Evolutionary conservation across 2,888 invertebrate species (phyloP).

Genomic region (Drosophila neotestacea): DNA sequence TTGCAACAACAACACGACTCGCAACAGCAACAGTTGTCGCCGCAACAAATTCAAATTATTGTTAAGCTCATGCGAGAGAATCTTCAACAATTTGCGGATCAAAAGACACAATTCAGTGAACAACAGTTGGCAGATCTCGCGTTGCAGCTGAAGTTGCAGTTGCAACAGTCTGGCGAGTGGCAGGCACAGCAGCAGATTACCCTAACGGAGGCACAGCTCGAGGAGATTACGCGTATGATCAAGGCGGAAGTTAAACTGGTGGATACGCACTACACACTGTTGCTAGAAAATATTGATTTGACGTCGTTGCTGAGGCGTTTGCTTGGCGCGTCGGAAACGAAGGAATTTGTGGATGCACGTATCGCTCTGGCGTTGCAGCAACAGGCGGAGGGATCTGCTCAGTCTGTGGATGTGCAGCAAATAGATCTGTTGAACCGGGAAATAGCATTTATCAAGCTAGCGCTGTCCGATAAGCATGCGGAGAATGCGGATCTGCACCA

Average conservation of each 20-base stretch:
- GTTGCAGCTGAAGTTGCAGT: conserved; percentile 68
- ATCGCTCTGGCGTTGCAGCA: conserved; percentile 46
- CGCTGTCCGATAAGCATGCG: conserved; percentile 86
- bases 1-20: conserved; percentile 65
- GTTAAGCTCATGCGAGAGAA: conserved; percentile 80
- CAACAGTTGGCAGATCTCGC: conserved; percentile 79
- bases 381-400: conserved; percentile 46
- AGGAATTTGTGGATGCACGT: conserved; percentile 74
- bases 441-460: conserved; percentile 87
- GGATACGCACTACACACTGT: conserved; percentile 65
- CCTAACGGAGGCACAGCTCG: conserved; percentile 83
- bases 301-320: conserved; percentile 83
- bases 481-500: conserved; percentile 81
- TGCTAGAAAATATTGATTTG: conserved; percentile 81
- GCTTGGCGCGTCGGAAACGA: conserved; percentile 78
- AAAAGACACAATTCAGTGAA: conserved; percentile 61
- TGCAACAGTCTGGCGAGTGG: conserved; percentile 62
- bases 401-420: conserved; percentile 81
- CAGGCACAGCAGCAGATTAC: conserved; percentile 52
- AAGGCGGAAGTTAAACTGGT: conserved; percentile 65
- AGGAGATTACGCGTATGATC: conserved; percentile 83
- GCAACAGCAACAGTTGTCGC: conserved; percentile 55
- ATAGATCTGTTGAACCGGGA: conserved; percentile 86
- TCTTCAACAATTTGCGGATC: conserved; percentile 65
- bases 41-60: conserved; percentile 76